Base-by-base conservation (phyloP, 2,113 vertebrate species). In the Phalacrocorax aristotelis region DNA sequence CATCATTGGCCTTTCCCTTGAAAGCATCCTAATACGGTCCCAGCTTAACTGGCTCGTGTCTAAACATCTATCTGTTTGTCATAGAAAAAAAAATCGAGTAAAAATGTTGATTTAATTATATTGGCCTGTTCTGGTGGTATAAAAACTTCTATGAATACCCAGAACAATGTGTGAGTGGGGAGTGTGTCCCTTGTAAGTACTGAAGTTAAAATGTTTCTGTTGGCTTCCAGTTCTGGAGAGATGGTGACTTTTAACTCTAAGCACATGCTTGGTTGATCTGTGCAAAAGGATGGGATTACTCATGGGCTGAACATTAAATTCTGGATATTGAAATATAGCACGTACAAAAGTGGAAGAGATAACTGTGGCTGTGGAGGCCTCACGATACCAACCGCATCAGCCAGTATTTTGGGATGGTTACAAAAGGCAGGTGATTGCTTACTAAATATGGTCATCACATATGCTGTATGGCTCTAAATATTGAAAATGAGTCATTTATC, bases 51-150 rank as follows among this genome's bases (percentile, higher is more conserved):
- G 2, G 10, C 65, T 95, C 8, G 0, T 72, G 57, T 72, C 61
- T 95, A 89, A 89, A 81, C 26, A 78, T 65, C 51, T 78, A 46
- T 65, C 60, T 52, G 26, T 55, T 90, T 81, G 52, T 22, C 13
- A 81, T 3, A 66, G 26, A 52, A 6, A 10, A 40, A 58, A 42
- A 38, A 25, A 3, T 8, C 0, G 0, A 85, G 9, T 36, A 61
- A 92, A 92, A 94, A 94, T 46, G 20, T 83, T 95, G 52, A 60
- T 89, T 90, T 82, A 71, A 92, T 95, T 81, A 87, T 84, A 82
- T 46, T 57, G 58, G 70, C 54, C 77, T 93, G 44, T 87, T 94
- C 61, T 15, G 3, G 69, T 85, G 61, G 48, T 84, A 84, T 75
- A 60, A 93, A 96, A 95, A 74, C 72, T 87, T 87, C 64, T 54